Evolutionary conservation across 2,113 vertebrate genomes (phyloP), one percentile per base, ranked within the genome.

Genomic region (Gobio gobio): DNA sequence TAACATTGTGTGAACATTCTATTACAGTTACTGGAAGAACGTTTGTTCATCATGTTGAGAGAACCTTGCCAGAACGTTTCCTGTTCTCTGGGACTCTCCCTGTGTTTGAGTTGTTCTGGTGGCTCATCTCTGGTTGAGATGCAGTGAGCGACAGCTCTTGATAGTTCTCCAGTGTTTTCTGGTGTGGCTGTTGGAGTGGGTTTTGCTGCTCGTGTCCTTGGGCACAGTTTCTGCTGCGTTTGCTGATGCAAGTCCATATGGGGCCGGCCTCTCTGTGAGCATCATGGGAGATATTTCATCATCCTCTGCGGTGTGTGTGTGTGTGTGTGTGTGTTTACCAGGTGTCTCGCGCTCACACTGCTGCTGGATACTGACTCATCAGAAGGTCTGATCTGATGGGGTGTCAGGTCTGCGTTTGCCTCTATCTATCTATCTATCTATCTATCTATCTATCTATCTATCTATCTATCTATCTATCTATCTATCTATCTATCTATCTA

Each of bases 281-380:
- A 83, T 74, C 63, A 33, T 54, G 22, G 51, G 51, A 75, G 58
- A 70, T 51, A 40, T 86, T 73, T 83, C 82, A 74, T 75, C 76
- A 74, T 79, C 75, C 20, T 83, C 80, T 26, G 40, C 82, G 13
- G 29, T 49, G 36, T 54, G 68, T 33, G 33, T 58, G 24, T 40
- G 29, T 29, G 29, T 29, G 51, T 51, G 47, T 4, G 68, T 33
- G 33, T 58, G 24, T 40, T 10, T 10, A 10, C 9, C 33, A 5
- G 36, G 36, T 36, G 4, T 36, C 3, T 59, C 56, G 9, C 56
- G 2, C 66, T 4, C 66, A 40, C 66, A 40, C 77, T 33, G 58
- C 33, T 29, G 45, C 26, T 64, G 26, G 56, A 16, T 13, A 74
- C 26, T 47, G 10, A 13, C 10, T 3, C 45, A 49, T 49, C 47